A percentile compares a stretch with the other conserved stretches of the same genome.
These are phyloP conservation scores for Dynastes hyllus DNA, from an alignment of 2,888 invertebrate species.

Conservation along the genomic window DNA sequence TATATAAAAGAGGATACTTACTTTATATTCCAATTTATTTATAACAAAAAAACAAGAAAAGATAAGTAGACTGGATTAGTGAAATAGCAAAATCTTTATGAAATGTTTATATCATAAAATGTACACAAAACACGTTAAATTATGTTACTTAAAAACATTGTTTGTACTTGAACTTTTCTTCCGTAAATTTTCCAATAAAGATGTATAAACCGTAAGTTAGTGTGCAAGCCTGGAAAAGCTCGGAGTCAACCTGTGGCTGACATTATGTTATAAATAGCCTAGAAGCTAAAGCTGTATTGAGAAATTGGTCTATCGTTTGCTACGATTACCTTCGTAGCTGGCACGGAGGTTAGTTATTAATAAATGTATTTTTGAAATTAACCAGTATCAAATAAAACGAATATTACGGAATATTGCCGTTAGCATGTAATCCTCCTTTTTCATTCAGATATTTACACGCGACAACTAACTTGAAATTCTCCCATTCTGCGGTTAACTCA, in stretches of 20 bases:
- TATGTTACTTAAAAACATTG: not conserved
- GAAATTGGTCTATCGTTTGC: not conserved
- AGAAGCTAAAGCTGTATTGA: conserved; percentile 5
- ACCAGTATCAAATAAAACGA: not conserved
- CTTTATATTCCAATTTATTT: too few species aligned
- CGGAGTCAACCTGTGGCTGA: conserved; percentile 28
- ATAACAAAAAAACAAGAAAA: too few species aligned
- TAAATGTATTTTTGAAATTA: conserved; percentile 1
- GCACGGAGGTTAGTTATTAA: conserved; percentile 21
- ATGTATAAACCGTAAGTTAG: not conserved
- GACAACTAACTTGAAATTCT: too few species aligned
- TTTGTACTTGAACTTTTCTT: not conserved
- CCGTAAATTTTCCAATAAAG: not conserved
- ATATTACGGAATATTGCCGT: not conserved
- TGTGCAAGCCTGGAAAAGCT: not conserved
- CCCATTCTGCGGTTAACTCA: too few species aligned
- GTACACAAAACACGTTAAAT: too few species aligned
- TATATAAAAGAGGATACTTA: too few species aligned
- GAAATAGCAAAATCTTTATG: too few species aligned
- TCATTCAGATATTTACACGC: too few species aligned
- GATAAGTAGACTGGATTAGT: too few species aligned
- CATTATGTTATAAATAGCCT: not conserved
- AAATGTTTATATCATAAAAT: too few species aligned
- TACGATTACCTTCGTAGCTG: conserved; percentile 9
- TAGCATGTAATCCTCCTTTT: too few species aligned